Evolutionary conservation across 2,113 vertebrate species (phyloP), one percentile per base, ranked within the genome.

Genomic region (Talpa occidentalis): DNA sequence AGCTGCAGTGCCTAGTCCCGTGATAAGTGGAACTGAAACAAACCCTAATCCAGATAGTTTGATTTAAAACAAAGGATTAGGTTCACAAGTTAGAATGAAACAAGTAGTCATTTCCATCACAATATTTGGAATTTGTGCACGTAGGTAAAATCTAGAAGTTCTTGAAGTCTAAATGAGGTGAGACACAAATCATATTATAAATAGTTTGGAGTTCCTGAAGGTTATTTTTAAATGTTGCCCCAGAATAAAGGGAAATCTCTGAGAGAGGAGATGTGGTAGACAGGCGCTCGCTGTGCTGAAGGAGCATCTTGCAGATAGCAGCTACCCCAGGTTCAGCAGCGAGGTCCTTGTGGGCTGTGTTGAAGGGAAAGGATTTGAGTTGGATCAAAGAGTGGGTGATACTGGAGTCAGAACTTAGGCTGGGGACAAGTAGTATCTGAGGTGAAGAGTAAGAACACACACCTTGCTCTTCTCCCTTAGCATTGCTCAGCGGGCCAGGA

Each of bases 41-140:
- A 85, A 85, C 21, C 10, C 59, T 16, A 54, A 54, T 54, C 52
- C 52, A 54, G 52, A 52, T 52, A 6, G 49, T 52, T 64, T 88
- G 64, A 82, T 56, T 93, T 83, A 37, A 80, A 90, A 32, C 37
- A 28, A 80, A 70, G 73, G n/a, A 47, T 77, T 73, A 89, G 77
- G 30, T 4, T 10, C 26, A 21, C 30, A 66, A 5, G 10, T 30
- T 30, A 76, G 32, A 78, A 77, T 78, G 72, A 69, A 93, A 69
- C 91, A 9, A 80, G 14, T 64, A 47, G 69, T 81, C 30, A 24
- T 93, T 90, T 59, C 40, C 9, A 10, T 73, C 26, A 84, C 0
- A 24, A 6, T 84, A 42, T 87, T 90, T 84, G 21, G 19, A 60
- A 85, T 88, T 84, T 56, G 42, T 87, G n/a, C 9, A 76, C 10